These are phyloP conservation scores for Apeira syringaria DNA, from an alignment of 2,888 invertebrate genomes.

Conservation along the genomic window DNA sequence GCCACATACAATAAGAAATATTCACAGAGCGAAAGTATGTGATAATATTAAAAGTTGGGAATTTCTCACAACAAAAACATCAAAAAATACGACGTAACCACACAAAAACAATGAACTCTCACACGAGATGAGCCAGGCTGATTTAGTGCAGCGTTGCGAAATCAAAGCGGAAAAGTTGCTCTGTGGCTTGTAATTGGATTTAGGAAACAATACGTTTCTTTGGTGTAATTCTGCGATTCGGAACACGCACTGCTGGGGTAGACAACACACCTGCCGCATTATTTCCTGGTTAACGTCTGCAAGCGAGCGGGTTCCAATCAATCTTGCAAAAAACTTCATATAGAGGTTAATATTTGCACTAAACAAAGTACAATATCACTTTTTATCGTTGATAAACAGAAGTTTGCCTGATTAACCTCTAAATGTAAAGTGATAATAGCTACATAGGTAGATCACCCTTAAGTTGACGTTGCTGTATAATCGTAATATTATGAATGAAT, in stretches of 20 bases:
- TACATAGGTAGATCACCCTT: too few relatives aligned
- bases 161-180: conserved; percentile 66
- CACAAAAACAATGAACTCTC: conserved; percentile 79
- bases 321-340: conserved; percentile 12
- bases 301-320: conserved; percentile 20
- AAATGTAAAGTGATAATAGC: too few relatives aligned
- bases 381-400: too few relatives aligned
- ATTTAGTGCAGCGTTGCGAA: conserved; percentile 68
- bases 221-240: conserved; percentile 40
- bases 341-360: too few relatives aligned
- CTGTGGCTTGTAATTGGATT: conserved; percentile 74
- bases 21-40: too few relatives aligned
- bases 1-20: too few relatives aligned
- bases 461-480: too few relatives aligned
- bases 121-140: conserved; percentile 62
- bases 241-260: conserved; percentile 49
- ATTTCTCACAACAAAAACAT: too few relatives aligned
- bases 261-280: conserved; percentile 27
- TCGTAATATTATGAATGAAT: too few relatives aligned
- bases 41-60: too few relatives aligned
- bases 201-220: conserved; percentile 75
- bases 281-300: conserved; percentile 33
- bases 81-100: conserved; percentile 29
- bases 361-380: too few relatives aligned
- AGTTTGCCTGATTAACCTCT: too few relatives aligned